Base-by-base conservation (phyloP, 2,113 vertebrate species). In the Hyperoodon ampullatus region DNA sequence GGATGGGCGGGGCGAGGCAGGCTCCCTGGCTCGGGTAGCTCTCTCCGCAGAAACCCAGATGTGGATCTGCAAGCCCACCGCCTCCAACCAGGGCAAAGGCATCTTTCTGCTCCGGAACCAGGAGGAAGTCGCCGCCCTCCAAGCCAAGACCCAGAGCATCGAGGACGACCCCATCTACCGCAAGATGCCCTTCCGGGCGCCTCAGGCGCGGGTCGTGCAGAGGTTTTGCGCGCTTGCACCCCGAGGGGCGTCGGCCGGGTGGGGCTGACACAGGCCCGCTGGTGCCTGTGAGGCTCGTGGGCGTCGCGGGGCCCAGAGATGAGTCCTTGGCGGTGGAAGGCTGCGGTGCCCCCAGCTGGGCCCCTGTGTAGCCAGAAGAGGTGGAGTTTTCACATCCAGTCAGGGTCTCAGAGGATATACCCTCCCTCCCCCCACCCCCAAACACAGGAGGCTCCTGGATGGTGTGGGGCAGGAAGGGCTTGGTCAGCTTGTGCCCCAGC, bases 11-110 rank as follows among this genome's bases (percentile, higher is more conserved):
- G 50, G 2, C 7, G 9, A 47, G 89, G 35, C 3, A 18, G 63
- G 33, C 13, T 53, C 1, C 0, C n/a, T 26, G 68, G 88, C 91
- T 93, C 63, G 50, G 55, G n/a, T 0, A 6, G 19, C 26, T 35
- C 44, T 77, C 61, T 87, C 83, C 16, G 24, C 90, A 98, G 96
- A 95, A 30, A 95, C 95, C 42, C 94, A 98, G 93, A 98, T 98
- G 28, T 99, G 99, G 99, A 99, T 99, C 98, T 99, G 99, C 96
- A 99, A 99, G 97, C 99, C 99, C 1, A 99, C 99, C 0, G 98
- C 98, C 68, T 98, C 99, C 86, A 99, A 99, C 98, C 99, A 99
- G 98, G 99, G 99, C 7, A 98, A 98, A 95, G 99, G 99, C 42
- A 99, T 99, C 97, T 99, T 99, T 91, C 99, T 99, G 90, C 98